Base-by-base conservation (phyloP, 1,140 invertebrate genomes). In the Goniozus legneri region DNA sequence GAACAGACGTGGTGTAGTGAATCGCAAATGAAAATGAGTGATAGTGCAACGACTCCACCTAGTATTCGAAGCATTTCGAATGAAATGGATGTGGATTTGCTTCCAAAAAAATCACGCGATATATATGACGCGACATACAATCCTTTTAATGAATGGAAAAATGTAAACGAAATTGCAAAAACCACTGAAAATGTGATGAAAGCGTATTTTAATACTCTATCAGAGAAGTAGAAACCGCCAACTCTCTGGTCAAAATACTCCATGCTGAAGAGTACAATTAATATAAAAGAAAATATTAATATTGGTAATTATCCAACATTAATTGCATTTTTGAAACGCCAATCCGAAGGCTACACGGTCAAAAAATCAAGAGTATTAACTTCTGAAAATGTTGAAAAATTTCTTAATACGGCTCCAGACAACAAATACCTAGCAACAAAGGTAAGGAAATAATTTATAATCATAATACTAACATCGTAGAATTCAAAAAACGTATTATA, bases 221-320 rank as follows among this genome's bases (percentile, higher is more conserved):
- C 19, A n/a, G n/a, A 41, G 20, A 22, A 41, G 4, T 41, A 1
- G 4, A 21, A 41, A 41, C 10, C 39, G 12, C 27, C 39, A 8
- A 41, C 39, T 13, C 27, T 41, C 7, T 41, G 39, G 39, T 41
- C 39, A 14, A 8, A 3, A 13, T 41, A 24, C 24, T 41, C 39
- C 3, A 41, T 41, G 21, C 16, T 41, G 1, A 41, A 27, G 2
- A 24, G 18, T 30, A 41, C 18, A 8, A 22, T 41, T 10, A 13
- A 4, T 13, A 4, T 41, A 3, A 41, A 41, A 13, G 3, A 41
- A 24, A 22, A 30, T 13, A 10, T 41, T 13, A 10, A 41, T 30
- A 41, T 41, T 8, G 16, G 19, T 16, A 41, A 10, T 21, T 41
- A 41, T 27, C 13, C 22, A 12, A 15, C 12, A 10, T 16, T 41